These are phyloP conservation scores for Oceanodroma tethys DNA, from an alignment of 2,113 vertebrate species.

Conservation along the genomic window DNA sequence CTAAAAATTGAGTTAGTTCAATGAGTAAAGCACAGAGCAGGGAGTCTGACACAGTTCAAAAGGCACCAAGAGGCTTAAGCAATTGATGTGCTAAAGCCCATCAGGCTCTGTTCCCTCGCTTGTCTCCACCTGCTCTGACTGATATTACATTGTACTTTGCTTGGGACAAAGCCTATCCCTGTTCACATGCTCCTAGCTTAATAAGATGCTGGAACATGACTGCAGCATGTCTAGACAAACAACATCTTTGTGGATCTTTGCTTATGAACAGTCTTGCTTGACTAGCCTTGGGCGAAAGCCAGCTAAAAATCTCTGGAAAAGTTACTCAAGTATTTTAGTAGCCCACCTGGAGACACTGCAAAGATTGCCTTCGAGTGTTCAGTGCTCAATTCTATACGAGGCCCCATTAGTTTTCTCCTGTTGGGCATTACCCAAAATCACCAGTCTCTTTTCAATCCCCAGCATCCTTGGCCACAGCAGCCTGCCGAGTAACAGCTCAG, in stretches of 20 bases:
- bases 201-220: not conserved
- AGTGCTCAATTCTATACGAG: not conserved
- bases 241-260: not conserved
- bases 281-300: not conserved
- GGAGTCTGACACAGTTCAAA: not conserved
- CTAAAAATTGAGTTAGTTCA: not conserved
- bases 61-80: not conserved
- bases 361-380: not conserved
- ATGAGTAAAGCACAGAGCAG: not conserved
- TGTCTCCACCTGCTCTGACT: slow-evolving; percentile 15
- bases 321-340: not conserved
- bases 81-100: not conserved
- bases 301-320: not conserved
- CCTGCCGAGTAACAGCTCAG: not conserved
- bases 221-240: not conserved
- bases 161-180: not conserved
- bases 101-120: not conserved
- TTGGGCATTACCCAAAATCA: not conserved
- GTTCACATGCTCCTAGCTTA: not conserved
- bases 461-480: not conserved
- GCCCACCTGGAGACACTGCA: not conserved
- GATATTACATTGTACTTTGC: not conserved
- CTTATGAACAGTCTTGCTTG: not conserved
- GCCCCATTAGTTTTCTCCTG: not conserved
- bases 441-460: not conserved